phyloP scores from a whole-genome alignment of 2,113 vertebrate species.

The Halcyon malimbica region DNA sequence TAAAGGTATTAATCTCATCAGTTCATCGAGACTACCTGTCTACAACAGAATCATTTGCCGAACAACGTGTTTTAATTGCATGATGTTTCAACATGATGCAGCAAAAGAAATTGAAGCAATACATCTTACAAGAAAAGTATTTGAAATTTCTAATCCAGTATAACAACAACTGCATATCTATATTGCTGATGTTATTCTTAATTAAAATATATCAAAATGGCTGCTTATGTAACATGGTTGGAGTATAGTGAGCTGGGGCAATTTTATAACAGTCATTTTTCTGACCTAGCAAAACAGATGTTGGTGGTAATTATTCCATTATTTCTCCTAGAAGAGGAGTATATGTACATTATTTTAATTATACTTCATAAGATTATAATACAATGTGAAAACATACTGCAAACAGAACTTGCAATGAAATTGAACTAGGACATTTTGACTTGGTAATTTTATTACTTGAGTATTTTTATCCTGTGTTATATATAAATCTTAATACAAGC shows the following conservation, averaged over 20 bases:
- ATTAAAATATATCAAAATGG: neutral
- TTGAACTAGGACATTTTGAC: neutral
- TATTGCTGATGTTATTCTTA: neutral
- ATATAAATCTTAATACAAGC: neutral
- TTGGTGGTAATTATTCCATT: neutral
- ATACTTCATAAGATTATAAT: neutral
- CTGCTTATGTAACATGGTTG: neutral
- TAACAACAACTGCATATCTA: neutral
- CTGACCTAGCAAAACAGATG: neutral
- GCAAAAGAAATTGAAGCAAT: neutral
- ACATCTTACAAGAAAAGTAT: neutral
- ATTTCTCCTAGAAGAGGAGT: neutral
- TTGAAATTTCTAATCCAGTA: neutral
- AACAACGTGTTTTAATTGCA: neutral
- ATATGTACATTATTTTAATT: neutral
- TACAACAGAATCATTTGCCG: neutral
- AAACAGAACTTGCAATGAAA: neutral
- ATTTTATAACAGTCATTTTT: neutral
- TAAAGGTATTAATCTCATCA: neutral
- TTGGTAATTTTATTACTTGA: neutral
- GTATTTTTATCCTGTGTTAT: neutral
- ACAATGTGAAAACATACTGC: neutral
- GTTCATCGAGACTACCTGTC: neutral
- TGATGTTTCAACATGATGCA: neutral
- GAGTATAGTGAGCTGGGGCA: neutral